Base-by-base conservation (phyloP, 2,797 vertebrate genomes). In the Pempheris klunzingeri region DNA sequence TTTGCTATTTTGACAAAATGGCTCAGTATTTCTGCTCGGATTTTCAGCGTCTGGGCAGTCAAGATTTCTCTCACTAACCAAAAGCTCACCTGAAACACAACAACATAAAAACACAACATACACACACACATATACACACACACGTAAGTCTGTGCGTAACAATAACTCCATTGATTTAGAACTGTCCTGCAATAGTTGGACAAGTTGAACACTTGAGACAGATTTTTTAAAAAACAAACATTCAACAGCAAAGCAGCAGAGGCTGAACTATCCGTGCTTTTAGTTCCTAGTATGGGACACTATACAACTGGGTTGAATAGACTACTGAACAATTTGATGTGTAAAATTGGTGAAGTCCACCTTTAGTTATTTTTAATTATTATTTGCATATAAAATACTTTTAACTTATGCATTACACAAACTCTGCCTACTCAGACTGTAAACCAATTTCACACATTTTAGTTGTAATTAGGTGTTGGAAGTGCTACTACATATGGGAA, bases 1-100 rank as follows among this genome's bases (percentile, higher is more conserved):
- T 99, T 99, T 78, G 98, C 98, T 90, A 97, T 97, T 95, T 99
- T 99, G 90, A 99, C 95, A 91, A 98, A 99, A 92, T 99, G 98
- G 90, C 97, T 95, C 88, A 99, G 81, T 79, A 98, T 99, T 94
- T 97, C 97, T 66, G 98, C 97, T 78, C 98, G 94, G 88, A 98
- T 99, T 93, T 98, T 99, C 94, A 99, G 94, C 15, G 97, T 99
- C 91, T 97, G 97, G 84, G 97, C 97, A 13, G 97, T 99, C 90
- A 99, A 74, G 78, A 99, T 98, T 93, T 99, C 98, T 90, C 97
- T 96, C 88, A 98, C 97, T 85, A 98, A 95, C 98, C 98, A 99
- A 90, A 99, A 99, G 93, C 97, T 99, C 89, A 99, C 97, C 98
- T 99, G 92, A 18, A 88, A 82, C 38, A 86, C 12, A 47, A 44